Conservation (phyloP, 2,888 invertebrate species). For the Trichogramma dendrolimi region DNA sequence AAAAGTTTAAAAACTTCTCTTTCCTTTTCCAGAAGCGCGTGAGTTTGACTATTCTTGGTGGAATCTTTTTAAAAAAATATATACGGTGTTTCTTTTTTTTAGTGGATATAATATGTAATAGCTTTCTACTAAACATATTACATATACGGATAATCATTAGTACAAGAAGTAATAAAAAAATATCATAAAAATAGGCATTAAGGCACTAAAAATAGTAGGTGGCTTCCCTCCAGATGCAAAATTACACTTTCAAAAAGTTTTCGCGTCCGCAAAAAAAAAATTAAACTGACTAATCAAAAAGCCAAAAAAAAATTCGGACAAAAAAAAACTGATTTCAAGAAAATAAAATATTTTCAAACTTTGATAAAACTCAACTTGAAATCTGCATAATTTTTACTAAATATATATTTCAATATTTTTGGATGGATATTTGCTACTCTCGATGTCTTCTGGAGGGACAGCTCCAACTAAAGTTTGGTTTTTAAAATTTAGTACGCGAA, state of each 20-base stretch:
- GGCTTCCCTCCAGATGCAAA: slow-evolving; percentile 46
- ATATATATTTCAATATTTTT: neutral
- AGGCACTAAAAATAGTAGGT: slow-evolving; percentile 43
- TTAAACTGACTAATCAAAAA: neutral
- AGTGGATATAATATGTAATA: slow-evolving; percentile 49
- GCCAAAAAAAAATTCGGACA: slow-evolving; percentile 18
- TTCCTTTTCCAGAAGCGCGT: slow-evolving; percentile 31
- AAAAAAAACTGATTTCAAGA: slow-evolving; percentile 23
- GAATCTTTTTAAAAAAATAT: slow-evolving; percentile 32
- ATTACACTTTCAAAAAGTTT: slow-evolving; percentile 33
- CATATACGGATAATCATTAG: slow-evolving; percentile 51
- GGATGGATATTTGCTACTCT: slow-evolving; percentile 13
- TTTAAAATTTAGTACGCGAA: slow-evolving; percentile 41
- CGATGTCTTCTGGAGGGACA: slow-evolving; percentile 42
- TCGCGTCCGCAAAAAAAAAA: slow-evolving; percentile 18
- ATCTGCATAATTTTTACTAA: slow-evolving; percentile 6
- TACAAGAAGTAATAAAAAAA: slow-evolving; percentile 48
- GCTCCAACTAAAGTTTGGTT: slow-evolving; percentile 43
- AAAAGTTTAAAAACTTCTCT: slow-evolving; percentile 16
- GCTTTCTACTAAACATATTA: slow-evolving; percentile 46
- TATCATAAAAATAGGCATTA: slow-evolving; percentile 45
- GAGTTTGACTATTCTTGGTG: slow-evolving; percentile 36
- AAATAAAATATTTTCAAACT: slow-evolving; percentile 18
- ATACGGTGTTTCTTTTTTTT: slow-evolving; percentile 45
- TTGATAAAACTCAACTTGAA: neutral